phyloP scores from a whole-genome alignment of 2,113 vertebrate genomes.

The Pampusana beccarii region DNA sequence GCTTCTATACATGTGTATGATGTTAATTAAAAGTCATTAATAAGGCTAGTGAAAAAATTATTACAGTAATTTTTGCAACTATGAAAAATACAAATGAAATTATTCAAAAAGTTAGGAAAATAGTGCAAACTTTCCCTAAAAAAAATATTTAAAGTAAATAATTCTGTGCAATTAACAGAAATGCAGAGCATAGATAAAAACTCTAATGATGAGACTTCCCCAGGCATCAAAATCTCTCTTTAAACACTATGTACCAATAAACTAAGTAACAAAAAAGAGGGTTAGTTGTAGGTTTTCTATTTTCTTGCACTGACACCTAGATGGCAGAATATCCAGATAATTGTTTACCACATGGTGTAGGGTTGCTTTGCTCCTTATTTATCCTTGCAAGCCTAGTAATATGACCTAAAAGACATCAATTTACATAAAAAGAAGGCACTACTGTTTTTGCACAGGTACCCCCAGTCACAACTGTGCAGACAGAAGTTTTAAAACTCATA shows the following conservation, averaged over 20 bases:
- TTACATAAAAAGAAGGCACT: conserved; percentile 71
- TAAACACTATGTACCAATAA: not conserved
- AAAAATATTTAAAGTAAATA: not conserved
- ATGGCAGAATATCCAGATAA: conserved; percentile 38
- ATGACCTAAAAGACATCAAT: conserved; percentile 64
- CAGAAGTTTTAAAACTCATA: conserved; percentile 76
- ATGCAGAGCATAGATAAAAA: not conserved
- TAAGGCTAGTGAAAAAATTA: not conserved
- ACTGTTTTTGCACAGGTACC: conserved; percentile 71
- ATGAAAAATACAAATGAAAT: not conserved
- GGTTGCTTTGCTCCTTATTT: conserved; percentile 48
- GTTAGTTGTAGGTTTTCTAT: not conserved
- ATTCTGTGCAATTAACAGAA: conserved; percentile 16
- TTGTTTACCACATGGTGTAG: conserved; percentile 24
- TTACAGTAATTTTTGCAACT: not conserved
- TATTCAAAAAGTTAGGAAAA: not conserved
- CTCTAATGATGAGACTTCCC: not conserved
- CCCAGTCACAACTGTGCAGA: conserved; percentile 58
- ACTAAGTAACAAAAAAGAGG: not conserved
- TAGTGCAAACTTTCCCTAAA: not conserved
- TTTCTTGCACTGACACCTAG: conserved; percentile 11
- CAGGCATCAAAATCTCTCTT: not conserved
- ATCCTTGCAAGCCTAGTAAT: conserved; percentile 42
- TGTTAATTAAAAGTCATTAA: not conserved
- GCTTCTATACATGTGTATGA: not conserved